These are phyloP conservation scores for Pseudomyrmex sp. DNA, from an alignment of 1,140 invertebrate genomes.

Conservation along the genomic window DNA sequence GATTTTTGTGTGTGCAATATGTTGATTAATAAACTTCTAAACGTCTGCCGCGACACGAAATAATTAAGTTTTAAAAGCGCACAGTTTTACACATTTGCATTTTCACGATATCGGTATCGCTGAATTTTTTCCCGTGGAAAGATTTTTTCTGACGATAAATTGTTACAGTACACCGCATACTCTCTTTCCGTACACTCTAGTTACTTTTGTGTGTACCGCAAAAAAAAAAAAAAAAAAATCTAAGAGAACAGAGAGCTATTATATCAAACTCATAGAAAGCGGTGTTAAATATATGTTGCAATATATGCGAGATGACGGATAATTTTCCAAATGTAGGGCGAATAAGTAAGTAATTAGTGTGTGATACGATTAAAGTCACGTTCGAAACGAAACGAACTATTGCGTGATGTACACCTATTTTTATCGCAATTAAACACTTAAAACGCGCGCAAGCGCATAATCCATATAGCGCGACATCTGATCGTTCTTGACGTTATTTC, in stretches of 20 bases:
- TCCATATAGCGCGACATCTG: slow-evolving; percentile 21
- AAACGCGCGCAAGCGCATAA: slow-evolving; percentile 39
- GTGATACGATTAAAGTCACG: slow-evolving; percentile 57
- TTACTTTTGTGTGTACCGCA: no score
- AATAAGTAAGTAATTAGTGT: slow-evolving; percentile 57
- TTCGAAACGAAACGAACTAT: slow-evolving; percentile 53
- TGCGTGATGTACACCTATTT: slow-evolving; percentile 54
- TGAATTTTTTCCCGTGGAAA: background rate
- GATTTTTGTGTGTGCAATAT: no score
- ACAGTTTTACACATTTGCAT: background rate
- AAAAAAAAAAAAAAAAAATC: no score
- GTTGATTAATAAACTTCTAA: background rate
- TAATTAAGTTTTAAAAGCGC: slow-evolving; percentile 15
- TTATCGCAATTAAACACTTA: slow-evolving; percentile 58
- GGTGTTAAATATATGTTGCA: slow-evolving; percentile 42
- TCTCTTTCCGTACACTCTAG: background rate
- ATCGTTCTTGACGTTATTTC: slow-evolving; percentile 25
- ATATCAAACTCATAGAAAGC: slow-evolving; percentile 37
- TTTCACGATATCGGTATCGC: background rate
- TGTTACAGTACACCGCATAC: background rate
- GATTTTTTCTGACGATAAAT: background rate
- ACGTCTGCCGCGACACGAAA: background rate
- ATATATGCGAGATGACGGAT: slow-evolving; percentile 55
- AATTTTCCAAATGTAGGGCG: slow-evolving; percentile 55
- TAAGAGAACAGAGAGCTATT: slow-evolving; percentile 26